These are phyloP conservation scores for Microtus ochrogaster DNA, from an alignment of 2,113 vertebrate genomes.

Conservation along the genomic window DNA sequence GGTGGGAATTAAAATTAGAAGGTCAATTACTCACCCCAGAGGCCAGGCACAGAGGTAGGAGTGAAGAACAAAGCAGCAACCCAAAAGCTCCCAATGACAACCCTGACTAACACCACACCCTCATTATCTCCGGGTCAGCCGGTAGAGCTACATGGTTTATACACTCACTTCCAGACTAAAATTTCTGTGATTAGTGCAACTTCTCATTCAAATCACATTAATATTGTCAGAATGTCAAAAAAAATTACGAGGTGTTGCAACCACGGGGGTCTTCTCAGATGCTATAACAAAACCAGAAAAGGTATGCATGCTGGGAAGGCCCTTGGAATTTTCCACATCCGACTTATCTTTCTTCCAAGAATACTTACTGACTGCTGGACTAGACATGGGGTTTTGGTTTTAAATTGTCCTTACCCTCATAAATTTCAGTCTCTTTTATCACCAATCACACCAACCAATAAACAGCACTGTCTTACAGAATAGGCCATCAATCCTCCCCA, in stretches of 20 bases:
- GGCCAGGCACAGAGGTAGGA: neutral
- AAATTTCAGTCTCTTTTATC: neutral
- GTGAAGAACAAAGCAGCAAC: neutral
- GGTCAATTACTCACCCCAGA: neutral
- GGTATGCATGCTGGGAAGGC: too few species aligned
- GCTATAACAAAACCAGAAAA: neutral
- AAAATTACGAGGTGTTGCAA: neutral
- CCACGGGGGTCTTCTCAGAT: fast-evolving
- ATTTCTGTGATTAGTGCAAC: neutral
- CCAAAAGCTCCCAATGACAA: neutral
- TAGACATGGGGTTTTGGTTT: neutral
- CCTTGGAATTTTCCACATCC: neutral
- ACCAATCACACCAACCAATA: neutral
- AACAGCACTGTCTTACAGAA: neutral
- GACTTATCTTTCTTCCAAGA: too few species aligned
- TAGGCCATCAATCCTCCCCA: neutral
- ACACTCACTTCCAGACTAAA: neutral
- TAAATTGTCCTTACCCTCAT: neutral
- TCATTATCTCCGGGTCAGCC: neutral
- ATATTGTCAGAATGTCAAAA: neutral
- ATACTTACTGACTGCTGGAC: too few species aligned
- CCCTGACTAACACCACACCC: too few species aligned
- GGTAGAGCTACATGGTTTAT: neutral
- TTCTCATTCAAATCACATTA: neutral
- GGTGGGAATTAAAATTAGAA: neutral